Evolutionary conservation across 2,888 invertebrate species (phyloP).

Genomic region (Philhelius pedissequus): DNA sequence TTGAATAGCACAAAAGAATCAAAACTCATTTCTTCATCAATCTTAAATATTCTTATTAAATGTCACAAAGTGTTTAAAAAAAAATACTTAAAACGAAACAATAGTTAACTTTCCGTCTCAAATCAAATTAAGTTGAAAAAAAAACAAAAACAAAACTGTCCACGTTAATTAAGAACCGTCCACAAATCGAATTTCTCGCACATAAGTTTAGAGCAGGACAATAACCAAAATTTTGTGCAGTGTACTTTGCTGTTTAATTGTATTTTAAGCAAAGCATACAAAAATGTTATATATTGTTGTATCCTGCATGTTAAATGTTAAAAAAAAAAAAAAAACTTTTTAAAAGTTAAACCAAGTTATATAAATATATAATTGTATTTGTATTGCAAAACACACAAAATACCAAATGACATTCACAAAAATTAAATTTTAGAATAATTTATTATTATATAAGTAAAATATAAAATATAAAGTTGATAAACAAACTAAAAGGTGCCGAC

Average conservation of each 20-base stretch:
- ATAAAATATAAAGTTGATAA: background rate
- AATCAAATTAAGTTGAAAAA: constrained; percentile 27
- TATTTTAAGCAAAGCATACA: constrained; percentile 19
- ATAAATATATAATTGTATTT: constrained; percentile 43
- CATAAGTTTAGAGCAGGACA: constrained; percentile 38
- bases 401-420: constrained; percentile 69
- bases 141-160: constrained; percentile 41
- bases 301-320: constrained; percentile 21
- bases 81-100: background rate
- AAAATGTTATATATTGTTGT: constrained; percentile 37
- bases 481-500: constrained; percentile 39
- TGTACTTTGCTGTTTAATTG: constrained; percentile 9
- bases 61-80: constrained; percentile 55
- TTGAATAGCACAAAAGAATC: constrained; percentile 11
- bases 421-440: constrained; percentile 62
- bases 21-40: constrained; percentile 23
- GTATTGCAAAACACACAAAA: constrained; percentile 48
- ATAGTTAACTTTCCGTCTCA: constrained; percentile 38
- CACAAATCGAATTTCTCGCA: constrained; percentile 66
- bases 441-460: constrained; percentile 58
- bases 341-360: constrained; percentile 28
- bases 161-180: constrained; percentile 60
- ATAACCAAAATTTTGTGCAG: constrained; percentile 21
- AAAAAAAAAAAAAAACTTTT: background rate
- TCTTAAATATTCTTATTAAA: background rate